Evolutionary conservation across 2,888 invertebrate species (phyloP).

Genomic region (Pherbina coryleti): DNA sequence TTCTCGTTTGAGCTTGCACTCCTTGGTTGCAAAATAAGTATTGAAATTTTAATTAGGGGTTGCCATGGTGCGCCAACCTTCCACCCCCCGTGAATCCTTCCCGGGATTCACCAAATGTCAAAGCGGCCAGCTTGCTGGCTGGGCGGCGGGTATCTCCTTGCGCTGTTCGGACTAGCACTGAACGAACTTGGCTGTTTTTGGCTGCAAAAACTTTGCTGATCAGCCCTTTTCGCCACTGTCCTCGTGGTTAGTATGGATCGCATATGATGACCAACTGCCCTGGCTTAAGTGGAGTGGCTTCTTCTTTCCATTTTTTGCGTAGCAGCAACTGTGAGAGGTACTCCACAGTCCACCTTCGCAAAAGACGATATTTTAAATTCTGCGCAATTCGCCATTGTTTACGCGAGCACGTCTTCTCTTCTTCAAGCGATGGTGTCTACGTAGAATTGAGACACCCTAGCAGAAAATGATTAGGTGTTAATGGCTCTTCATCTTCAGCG

Average conservation of each 20-base stretch:
- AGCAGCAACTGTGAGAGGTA: too few relatives aligned
- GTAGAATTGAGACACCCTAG: constrained; percentile 37
- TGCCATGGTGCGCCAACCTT: too few relatives aligned
- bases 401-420: constrained; percentile 28
- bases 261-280: too few relatives aligned
- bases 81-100: not conserved
- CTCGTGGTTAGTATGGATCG: not conserved
- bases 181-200: not conserved
- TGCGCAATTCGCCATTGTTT: constrained; percentile 39
- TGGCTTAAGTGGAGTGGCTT: too few relatives aligned
- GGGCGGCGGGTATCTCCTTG: constrained; percentile 12
- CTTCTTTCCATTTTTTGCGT: too few relatives aligned
- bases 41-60: too few relatives aligned
- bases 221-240: not conserved
- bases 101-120: not conserved
- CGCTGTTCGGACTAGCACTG: not conserved
- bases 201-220: not conserved
- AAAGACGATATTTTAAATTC: not conserved
- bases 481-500: constrained; percentile 36
- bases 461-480: constrained; percentile 46
- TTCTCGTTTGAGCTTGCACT: too few relatives aligned
- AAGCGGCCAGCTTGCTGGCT: constrained; percentile 4
- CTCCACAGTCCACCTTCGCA: not conserved
- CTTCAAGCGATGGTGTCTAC: constrained; percentile 33
- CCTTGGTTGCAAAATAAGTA: too few relatives aligned